Evolutionary conservation across 2,888 invertebrate species (phyloP).

Genomic region (Lottia gigantea): DNA sequence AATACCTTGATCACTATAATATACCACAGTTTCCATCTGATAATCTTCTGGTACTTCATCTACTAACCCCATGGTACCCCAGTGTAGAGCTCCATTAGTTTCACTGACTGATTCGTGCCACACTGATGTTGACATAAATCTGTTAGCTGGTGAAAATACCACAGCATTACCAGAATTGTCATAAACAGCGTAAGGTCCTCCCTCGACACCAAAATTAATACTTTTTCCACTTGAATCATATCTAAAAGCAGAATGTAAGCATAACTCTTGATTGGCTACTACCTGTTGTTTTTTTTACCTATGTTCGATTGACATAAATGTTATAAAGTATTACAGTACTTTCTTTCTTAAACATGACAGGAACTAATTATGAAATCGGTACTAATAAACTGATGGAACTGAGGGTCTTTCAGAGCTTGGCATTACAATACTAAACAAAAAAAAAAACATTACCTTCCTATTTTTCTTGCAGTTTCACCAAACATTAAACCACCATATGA

Average conservation of each 20-base stretch:
- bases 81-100: conserved; percentile 20
- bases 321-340: too few species aligned
- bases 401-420: too few species aligned
- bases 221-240: not conserved
- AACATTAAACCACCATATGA: not conserved
- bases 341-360: too few species aligned
- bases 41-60: not conserved
- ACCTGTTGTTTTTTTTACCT: too few species aligned
- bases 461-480: not conserved
- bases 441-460: too few species aligned
- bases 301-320: too few species aligned
- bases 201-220: not conserved
- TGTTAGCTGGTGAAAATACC: not conserved
- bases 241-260: not conserved
- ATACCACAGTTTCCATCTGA: not conserved
- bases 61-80: not conserved
- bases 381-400: too few species aligned
- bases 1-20: not conserved
- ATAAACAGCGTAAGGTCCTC: not conserved
- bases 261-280: too few species aligned
- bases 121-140: not conserved
- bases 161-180: not conserved
- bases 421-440: too few species aligned
- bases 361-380: too few species aligned
- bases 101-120: not conserved